A percentile compares a stretch with the other conserved stretches of the same genome.
Evolutionary conservation across 2,888 invertebrate species (phyloP).

Genomic region (Cistogaster globosa): DNA sequence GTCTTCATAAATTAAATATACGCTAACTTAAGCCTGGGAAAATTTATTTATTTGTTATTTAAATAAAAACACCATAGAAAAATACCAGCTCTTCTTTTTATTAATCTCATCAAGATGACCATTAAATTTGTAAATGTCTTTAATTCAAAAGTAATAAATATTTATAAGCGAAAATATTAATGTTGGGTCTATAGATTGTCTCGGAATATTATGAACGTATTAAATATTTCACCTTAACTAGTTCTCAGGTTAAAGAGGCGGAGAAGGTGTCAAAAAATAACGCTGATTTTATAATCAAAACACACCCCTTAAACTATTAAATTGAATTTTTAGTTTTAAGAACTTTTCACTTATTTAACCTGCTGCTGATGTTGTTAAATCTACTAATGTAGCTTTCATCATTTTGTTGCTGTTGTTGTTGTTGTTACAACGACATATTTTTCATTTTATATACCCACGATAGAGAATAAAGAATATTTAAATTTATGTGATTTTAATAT

Average conservation of each 20-base stretch:
- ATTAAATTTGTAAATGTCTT: too few relatives aligned
- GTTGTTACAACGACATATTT: not conserved
- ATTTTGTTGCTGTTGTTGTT: not conserved
- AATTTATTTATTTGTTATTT: too few relatives aligned
- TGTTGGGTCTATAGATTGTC: too few relatives aligned
- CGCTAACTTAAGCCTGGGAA: too few relatives aligned
- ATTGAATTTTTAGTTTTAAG: constrained; percentile 59
- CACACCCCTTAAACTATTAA: constrained; percentile 61
- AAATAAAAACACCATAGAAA: too few relatives aligned
- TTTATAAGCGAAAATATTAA: too few relatives aligned
- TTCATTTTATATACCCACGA: constrained; percentile 3
- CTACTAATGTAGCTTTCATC: not conserved
- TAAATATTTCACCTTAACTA: not conserved
- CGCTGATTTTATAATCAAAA: constrained; percentile 59
- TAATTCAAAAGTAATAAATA: too few relatives aligned
- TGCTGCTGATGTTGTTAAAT: not conserved
- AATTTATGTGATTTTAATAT: constrained; percentile 71
- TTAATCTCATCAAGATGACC: too few relatives aligned
- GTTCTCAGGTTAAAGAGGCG: not conserved
- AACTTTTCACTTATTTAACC: not conserved
- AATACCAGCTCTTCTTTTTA: too few relatives aligned
- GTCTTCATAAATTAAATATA: too few relatives aligned
- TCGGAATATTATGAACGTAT: not conserved
- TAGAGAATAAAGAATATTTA: constrained; percentile 58
- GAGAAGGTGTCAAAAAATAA: not conserved